Percentiles rank a stretch among this genome's conserved stretches.
These are phyloP conservation scores for Conomelus anceps DNA, from an alignment of 2,888 invertebrate genomes.

Conservation along the genomic window DNA sequence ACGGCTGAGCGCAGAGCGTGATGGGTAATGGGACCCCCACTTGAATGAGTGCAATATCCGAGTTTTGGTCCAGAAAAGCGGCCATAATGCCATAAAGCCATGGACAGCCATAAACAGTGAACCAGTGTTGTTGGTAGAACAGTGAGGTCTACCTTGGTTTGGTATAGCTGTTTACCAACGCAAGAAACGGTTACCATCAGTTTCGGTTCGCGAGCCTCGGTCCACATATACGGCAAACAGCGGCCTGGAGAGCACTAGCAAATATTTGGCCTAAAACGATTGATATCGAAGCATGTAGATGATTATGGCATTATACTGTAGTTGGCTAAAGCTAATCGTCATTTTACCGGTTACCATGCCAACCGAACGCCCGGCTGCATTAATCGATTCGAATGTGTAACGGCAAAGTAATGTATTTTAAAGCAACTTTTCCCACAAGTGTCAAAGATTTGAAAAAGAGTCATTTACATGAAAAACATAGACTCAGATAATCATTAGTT, in stretches of 20 bases:
- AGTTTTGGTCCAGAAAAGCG: too few relatives aligned
- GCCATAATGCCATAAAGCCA: too few relatives aligned
- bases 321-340: not conserved
- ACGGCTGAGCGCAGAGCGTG: not conserved
- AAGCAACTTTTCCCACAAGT: too few relatives aligned
- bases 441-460: too few relatives aligned
- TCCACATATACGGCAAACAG: not conserved
- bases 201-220: not conserved
- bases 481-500: too few relatives aligned
- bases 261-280: not conserved
- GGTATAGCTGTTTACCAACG: not conserved
- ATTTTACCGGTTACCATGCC: not conserved
- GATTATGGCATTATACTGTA: not conserved
- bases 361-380: not conserved
- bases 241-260: not conserved
- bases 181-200: not conserved
- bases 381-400: not conserved
- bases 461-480: too few relatives aligned
- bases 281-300: not conserved
- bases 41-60: not conserved
- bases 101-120: not conserved
- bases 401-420: not conserved
- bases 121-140: not conserved
- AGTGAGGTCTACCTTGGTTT: not conserved
- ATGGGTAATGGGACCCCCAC: not conserved